Base-by-base conservation (phyloP, 2,888 invertebrate species). In the Heteropelma amictum region DNA sequence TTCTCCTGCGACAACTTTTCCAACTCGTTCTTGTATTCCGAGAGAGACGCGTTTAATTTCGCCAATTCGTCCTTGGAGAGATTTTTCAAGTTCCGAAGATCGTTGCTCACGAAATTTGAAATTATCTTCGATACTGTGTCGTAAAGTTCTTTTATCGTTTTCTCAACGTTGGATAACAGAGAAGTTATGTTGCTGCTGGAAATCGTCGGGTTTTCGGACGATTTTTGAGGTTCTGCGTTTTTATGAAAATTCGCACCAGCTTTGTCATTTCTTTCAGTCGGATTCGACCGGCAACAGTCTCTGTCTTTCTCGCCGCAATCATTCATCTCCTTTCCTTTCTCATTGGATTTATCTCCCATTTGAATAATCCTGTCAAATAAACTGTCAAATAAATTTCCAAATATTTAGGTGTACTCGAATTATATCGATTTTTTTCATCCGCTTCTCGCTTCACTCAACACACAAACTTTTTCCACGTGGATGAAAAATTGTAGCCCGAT, bases 11-110 rank as follows among this genome's bases (percentile, higher is more conserved):
- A 71, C 47, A 77, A 69, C 61, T 79, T 76, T 42, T 77, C 75
- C 45, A 79, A 28, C 19, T 58, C 65, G 0, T 19, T 38, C 21
- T 67, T 78, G 38, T 80, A 79, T 19, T 79, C 73, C 17, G 6
- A 26, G 12, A 80, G 26, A 3, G 67, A 58, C 1, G n/a, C 45
- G 53, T 77, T 72, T 1, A 65, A 42, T 28, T 75, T 79, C 26
- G 54, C 49, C 14, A 76, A 60, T 47, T 80, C 79, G 12, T 76
- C 76, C 14, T 72, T 77, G n/a, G 80, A 75, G n/a, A 72, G 38
- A 65, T 68, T 42, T 19, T 77, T 76, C 35, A 77, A 71, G 35
- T 58, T 47, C n/a, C 14, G 23, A 12, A 76, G 21, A 47, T 80
- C 77, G 14, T 79, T 76, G 0, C 72, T 69, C 35, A 75, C 26